These are phyloP conservation scores for Drosophila pseudoobscura DNA, from an alignment of 1,140 invertebrate genomes.

Conservation along the genomic window DNA sequence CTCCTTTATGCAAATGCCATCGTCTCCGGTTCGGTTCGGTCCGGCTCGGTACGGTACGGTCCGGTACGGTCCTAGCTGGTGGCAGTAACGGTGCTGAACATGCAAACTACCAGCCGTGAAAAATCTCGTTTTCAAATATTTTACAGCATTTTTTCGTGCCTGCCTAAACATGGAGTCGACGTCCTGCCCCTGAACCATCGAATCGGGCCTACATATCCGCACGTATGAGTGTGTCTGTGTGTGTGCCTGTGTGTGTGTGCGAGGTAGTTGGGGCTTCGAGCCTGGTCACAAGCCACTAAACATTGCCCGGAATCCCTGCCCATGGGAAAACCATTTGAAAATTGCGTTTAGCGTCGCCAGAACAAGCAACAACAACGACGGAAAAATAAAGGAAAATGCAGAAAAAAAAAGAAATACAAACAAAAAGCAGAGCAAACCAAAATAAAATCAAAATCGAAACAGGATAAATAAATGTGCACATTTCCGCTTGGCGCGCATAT, in stretches of 20 bases:
- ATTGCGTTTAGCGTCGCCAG: constrained; percentile 54
- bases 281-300: constrained; percentile 65
- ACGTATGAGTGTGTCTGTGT: constrained; percentile 5
- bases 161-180: constrained; percentile 50
- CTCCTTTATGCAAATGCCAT: constrained; percentile 67
- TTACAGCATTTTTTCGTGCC: constrained; percentile 76
- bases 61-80: neutral
- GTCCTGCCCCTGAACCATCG: neutral
- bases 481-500: constrained; percentile 80
- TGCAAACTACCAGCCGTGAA: constrained; percentile 80
- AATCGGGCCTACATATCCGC: constrained; percentile 4
- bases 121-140: constrained; percentile 81
- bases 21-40: constrained; percentile 18
- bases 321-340: constrained; percentile 62
- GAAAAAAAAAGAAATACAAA: constrained; percentile 23
- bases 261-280: constrained; percentile 21
- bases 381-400: constrained; percentile 39
- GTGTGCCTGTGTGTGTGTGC: constrained; percentile 6
- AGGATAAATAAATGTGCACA: constrained; percentile 82
- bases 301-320: constrained; percentile 25
- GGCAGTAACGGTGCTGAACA: constrained; percentile 73
- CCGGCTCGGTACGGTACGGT: constrained; percentile 1
- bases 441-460: constrained; percentile 80
- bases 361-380: constrained; percentile 13
- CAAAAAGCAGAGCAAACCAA: constrained; percentile 14